A percentile compares a stretch with the other conserved stretches of the same genome.
phyloP scores from a whole-genome alignment of 2,888 invertebrate genomes.

The Amblyjoppa fuscipennis region DNA sequence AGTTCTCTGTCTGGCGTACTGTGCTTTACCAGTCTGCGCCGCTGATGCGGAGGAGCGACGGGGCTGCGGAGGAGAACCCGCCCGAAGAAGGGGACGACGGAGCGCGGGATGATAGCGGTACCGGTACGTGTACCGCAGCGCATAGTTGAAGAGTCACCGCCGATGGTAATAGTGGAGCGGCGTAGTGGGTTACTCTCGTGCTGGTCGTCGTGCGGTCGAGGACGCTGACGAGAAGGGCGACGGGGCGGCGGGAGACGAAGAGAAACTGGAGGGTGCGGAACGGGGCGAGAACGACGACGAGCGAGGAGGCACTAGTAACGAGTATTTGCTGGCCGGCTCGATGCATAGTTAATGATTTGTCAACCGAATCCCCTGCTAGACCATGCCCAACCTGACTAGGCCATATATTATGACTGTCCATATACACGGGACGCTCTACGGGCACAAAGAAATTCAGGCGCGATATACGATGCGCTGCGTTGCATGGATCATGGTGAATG shows the following conservation, averaged over 20 bases:
- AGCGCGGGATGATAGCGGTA: constrained; percentile 21
- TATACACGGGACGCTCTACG: constrained; percentile 74
- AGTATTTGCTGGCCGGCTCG: constrained; percentile 85
- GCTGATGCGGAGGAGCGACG: constrained; percentile 13
- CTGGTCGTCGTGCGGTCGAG: constrained; percentile 55
- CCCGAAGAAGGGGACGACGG: constrained; percentile 28
- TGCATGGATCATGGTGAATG: neutral
- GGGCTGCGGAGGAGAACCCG: constrained; percentile 6
- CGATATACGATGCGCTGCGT: neutral
- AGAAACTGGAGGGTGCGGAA: constrained; percentile 54
- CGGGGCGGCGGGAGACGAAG: constrained; percentile 58
- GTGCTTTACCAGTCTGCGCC: neutral
- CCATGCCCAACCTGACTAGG: constrained; percentile 82
- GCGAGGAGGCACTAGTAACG: constrained; percentile 78
- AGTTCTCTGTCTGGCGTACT: neutral
- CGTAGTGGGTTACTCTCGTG: constrained; percentile 24
- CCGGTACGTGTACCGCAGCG: constrained; percentile 27
- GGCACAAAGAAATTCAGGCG: constrained; percentile 28
- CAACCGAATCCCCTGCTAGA: constrained; percentile 81
- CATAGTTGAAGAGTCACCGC: neutral
- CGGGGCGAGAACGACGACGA: constrained; percentile 52
- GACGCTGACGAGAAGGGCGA: constrained; percentile 50
- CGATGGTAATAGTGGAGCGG: constrained; percentile 43
- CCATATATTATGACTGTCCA: constrained; percentile 82
- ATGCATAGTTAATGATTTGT: constrained; percentile 86